A percentile compares a stretch with the other conserved stretches of the same genome.
Conservation (phyloP, 2,113 vertebrate species). For the Proterorhinus semilunaris region DNA sequence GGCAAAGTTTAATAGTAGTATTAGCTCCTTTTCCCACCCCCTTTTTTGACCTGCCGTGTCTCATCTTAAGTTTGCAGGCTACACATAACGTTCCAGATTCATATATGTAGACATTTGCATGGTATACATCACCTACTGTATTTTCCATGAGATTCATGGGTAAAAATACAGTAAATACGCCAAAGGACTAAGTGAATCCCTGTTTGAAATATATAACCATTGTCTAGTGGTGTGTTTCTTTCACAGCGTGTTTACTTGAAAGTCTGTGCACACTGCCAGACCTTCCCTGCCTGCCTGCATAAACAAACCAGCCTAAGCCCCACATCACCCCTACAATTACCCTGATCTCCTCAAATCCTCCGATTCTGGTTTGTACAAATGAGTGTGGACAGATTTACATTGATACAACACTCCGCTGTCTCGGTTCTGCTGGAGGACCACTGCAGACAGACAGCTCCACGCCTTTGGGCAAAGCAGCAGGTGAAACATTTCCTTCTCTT, state of each 20-base stretch:
- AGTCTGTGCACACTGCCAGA: neutral
- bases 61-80: too few species aligned
- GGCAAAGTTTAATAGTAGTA: too few species aligned
- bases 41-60: too few species aligned
- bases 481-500: constrained; percentile 40
- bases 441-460: constrained; percentile 44
- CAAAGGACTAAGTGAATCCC: too few species aligned
- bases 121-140: too few species aligned
- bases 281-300: neutral
- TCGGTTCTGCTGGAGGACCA: constrained; percentile 17
- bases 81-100: too few species aligned
- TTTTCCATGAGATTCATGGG: too few species aligned
- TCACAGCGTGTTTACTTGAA: neutral
- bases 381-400: neutral
- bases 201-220: neutral
- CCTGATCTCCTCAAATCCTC: constrained; percentile 1
- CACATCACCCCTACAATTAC: neutral
- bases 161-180: too few species aligned
- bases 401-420: neutral
- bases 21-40: too few species aligned
- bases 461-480: constrained; percentile 47
- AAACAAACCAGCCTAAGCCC: neutral
- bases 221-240: neutral
- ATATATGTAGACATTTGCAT: too few species aligned
- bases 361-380: neutral